phyloP scores from a whole-genome alignment of 2,797 vertebrate genomes.

The Dendrocincla fuliginosa region DNA sequence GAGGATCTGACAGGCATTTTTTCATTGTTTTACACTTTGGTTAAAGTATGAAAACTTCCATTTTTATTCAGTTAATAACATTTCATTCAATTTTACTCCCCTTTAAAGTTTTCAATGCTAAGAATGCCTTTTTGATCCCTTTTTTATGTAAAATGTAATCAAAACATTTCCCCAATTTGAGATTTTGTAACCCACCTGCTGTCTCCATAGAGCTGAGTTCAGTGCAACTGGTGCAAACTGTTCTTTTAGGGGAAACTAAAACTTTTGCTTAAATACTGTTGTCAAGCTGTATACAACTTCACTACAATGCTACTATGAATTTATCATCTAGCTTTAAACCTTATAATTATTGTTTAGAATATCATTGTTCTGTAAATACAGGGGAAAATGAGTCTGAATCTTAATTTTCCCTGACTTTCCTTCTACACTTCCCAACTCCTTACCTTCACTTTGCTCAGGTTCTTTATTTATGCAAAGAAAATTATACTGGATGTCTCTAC shows the following conservation, averaged over 20 bases:
- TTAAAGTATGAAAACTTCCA: neutral
- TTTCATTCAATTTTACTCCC: neutral
- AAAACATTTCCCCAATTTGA: neutral
- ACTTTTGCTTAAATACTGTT: neutral
- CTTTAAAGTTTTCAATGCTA: neutral
- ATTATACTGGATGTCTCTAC: fast-evolving
- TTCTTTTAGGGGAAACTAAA: neutral
- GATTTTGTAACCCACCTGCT: neutral
- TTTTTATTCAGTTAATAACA: neutral
- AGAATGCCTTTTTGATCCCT: neutral
- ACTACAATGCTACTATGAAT: neutral
- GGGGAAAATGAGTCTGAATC: neutral
- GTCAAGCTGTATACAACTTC: neutral
- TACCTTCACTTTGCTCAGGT: neutral
- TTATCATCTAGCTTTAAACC: neutral
- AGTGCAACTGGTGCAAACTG: neutral
- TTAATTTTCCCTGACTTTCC: neutral
- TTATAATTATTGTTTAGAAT: neutral
- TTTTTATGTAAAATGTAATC: neutral
- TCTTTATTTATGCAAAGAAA: neutral
- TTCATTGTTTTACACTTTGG: neutral
- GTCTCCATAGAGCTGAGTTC: neutral
- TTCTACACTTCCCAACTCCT: neutral
- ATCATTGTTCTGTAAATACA: neutral
- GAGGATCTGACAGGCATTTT: neutral